Conservation (phyloP, 2,113 vertebrate genomes). For the Sisor rabdophorus region DNA sequence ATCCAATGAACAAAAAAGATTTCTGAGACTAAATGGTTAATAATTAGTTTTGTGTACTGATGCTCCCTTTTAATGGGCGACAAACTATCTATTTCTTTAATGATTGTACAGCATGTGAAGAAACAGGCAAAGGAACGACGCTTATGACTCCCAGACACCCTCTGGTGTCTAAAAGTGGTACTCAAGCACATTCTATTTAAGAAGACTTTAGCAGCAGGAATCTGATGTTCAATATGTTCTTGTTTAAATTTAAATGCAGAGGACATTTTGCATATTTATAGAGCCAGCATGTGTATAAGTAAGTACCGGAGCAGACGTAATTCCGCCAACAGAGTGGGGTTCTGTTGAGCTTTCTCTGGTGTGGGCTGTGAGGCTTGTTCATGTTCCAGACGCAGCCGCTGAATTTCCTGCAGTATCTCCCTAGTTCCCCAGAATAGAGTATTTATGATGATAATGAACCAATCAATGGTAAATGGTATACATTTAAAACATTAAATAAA, state of each 20-base stretch:
- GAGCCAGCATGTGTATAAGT: neutral
- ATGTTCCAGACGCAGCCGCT: slow-evolving; percentile 87
- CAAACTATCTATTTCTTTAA: neutral
- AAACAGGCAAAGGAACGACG: neutral
- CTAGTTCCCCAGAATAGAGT: slow-evolving; percentile 55
- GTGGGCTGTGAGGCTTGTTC: slow-evolving; percentile 94
- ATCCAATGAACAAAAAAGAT: neutral
- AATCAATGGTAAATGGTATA: neutral
- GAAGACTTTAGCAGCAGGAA: neutral
- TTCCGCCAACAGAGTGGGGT: slow-evolving; percentile 87
- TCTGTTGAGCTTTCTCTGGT: slow-evolving; percentile 92
- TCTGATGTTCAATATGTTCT: neutral
- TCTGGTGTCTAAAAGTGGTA: slow-evolving; percentile 54
- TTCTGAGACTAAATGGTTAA: neutral
- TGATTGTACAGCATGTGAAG: neutral
- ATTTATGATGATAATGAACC: neutral
- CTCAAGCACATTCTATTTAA: slow-evolving; percentile 10
- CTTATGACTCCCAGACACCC: slow-evolving; percentile 45
- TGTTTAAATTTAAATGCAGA: neutral
- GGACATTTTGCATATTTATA: neutral
- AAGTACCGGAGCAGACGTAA: slow-evolving; percentile 84
- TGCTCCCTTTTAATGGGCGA: neutral
- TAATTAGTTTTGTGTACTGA: neutral
- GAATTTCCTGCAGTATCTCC: slow-evolving; percentile 93
- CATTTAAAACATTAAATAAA: too few species aligned